Conservation (phyloP, 2,113 vertebrate genomes). For the Pomatorhinus ruficollis region DNA sequence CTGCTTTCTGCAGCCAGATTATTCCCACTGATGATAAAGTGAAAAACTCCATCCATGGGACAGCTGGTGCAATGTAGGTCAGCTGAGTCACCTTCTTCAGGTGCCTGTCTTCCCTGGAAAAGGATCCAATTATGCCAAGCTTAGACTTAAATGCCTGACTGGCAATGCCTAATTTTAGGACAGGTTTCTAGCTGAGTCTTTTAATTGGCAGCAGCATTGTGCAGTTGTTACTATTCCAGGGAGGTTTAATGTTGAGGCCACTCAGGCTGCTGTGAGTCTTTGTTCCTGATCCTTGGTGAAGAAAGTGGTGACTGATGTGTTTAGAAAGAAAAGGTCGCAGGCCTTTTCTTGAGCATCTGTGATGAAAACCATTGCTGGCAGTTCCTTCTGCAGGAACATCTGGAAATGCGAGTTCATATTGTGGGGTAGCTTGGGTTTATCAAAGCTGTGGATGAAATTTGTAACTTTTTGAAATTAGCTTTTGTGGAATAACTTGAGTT, state of each 20-base stretch:
- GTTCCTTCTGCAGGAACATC: neutral
- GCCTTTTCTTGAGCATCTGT: neutral
- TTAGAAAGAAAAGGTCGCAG: neutral
- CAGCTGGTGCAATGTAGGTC: slow-evolving; percentile 14
- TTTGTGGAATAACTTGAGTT: neutral
- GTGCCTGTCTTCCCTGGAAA: neutral
- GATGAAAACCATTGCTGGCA: neutral
- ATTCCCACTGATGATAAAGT: neutral
- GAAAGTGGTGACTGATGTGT: neutral
- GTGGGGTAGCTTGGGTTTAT: neutral
- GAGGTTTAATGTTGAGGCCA: neutral
- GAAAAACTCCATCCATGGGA: neutral
- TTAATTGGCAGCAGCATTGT: neutral
- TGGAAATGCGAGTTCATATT: neutral
- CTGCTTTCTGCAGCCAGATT: neutral
- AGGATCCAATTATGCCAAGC: slow-evolving; percentile 22
- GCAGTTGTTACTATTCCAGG: neutral
- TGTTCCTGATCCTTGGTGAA: neutral
- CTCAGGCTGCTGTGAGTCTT: neutral
- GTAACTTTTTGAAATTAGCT: neutral
- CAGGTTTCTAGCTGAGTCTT: neutral
- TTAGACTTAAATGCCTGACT: slow-evolving; percentile 13
- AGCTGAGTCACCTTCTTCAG: slow-evolving; percentile 37
- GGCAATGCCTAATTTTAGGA: neutral
- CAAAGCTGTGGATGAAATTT: neutral